These are phyloP conservation scores for Scaptomyza caliginosa DNA, from an alignment of 2,888 invertebrate species.

Conservation along the genomic window DNA sequence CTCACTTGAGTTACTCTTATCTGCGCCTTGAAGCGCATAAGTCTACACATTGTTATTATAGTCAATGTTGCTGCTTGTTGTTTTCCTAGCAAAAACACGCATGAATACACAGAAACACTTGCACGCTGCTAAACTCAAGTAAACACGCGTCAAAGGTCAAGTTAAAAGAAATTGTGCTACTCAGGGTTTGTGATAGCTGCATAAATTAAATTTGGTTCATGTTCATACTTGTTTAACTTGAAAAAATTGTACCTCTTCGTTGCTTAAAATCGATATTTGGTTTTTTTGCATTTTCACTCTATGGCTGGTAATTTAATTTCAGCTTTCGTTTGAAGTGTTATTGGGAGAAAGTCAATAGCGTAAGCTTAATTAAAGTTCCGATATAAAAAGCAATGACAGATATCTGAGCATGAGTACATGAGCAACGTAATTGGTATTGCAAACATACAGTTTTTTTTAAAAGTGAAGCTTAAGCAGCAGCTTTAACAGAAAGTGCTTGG, in stretches of 20 bases:
- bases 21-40: slow-evolving; percentile 28
- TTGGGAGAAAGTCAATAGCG: slow-evolving; percentile 10
- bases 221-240: slow-evolving; percentile 4
- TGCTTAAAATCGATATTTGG: slow-evolving; percentile 21
- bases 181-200: slow-evolving; percentile 30
- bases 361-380: slow-evolving; percentile 1
- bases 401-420: no score
- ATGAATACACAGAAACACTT: slow-evolving; percentile 1
- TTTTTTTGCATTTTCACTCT: slow-evolving; percentile 30
- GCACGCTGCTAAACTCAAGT: not conserved
- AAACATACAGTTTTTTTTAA: no score
- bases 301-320: slow-evolving; percentile 46
- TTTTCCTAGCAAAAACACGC: slow-evolving; percentile 5
- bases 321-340: slow-evolving; percentile 21
- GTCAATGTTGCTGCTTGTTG: slow-evolving; percentile 16
- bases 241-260: not conserved
- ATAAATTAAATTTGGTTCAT: slow-evolving; percentile 36
- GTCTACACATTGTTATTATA: slow-evolving; percentile 27
- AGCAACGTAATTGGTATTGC: no score
- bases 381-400: no score
- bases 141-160: slow-evolving; percentile 52
- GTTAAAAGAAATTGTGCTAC: slow-evolving; percentile 31
- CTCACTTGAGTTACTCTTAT: slow-evolving; percentile 40
- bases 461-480: no score
- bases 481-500: no score